Evolutionary conservation across 2,888 invertebrate species (phyloP).

Genomic region (Phengaris alcon): DNA sequence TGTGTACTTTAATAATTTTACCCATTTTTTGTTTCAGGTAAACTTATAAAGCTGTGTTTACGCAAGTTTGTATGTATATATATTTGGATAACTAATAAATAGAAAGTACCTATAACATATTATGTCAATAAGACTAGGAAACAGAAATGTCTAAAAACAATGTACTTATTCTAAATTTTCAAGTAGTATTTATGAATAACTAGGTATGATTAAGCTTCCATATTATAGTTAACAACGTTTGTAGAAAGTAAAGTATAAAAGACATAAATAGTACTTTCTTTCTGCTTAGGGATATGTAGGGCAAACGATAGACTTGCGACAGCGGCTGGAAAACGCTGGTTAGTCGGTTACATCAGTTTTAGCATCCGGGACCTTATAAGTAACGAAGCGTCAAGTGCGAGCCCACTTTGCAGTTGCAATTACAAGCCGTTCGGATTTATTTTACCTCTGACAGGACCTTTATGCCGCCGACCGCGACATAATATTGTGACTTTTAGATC

Average conservation of each 20-base stretch:
- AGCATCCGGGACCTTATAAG: constrained; percentile 18
- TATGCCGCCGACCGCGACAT: no score
- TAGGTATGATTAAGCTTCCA: neutral
- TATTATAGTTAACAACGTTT: neutral
- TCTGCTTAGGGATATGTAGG: constrained; percentile 27
- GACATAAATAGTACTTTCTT: constrained; percentile 23
- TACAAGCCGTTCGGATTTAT: no score
- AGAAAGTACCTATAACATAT: no score
- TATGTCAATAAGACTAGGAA: no score
- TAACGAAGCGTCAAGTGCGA: constrained; percentile 9
- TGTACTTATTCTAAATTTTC: no score
- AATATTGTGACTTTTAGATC: no score
- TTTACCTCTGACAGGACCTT: no score
- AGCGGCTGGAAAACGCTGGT: constrained; percentile 15
- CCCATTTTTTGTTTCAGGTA: constrained; percentile 14
- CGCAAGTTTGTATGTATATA: neutral
- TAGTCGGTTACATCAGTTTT: constrained; percentile 16
- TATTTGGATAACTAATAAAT: no score
- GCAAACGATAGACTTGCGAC: constrained; percentile 13
- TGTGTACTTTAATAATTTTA: no score
- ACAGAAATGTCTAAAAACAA: no score
- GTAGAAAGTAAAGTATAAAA: constrained; percentile 22
- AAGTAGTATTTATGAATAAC: no score
- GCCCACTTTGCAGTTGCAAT: neutral
- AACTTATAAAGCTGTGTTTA: neutral